Conservation (phyloP, 1,140 invertebrate genomes). For the Arctopsyche grandis region DNA sequence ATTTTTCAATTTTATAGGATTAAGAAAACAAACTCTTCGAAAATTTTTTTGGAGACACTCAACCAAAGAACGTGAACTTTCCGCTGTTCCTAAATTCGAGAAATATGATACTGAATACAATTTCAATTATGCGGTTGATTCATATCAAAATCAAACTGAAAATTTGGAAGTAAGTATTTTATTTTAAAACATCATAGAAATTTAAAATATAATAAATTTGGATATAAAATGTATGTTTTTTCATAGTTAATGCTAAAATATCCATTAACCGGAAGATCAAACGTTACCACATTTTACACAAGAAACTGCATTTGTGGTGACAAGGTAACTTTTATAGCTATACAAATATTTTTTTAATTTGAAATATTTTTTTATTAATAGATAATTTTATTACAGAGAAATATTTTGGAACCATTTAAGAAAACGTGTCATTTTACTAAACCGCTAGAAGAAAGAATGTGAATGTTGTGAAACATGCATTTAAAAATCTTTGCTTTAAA, state of each 20-base stretch:
- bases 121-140: neutral
- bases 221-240: neutral
- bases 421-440: conserved; percentile 31
- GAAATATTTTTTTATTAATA: neutral
- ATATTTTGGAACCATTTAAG: conserved; percentile 25
- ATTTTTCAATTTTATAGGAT: neutral
- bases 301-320: neutral
- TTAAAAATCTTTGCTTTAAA: neutral
- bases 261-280: neutral
- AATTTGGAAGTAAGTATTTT: neutral
- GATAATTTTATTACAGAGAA: conserved; percentile 11
- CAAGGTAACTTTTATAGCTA: neutral
- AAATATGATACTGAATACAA: conserved; percentile 12
- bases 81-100: neutral
- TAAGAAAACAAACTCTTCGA: conserved; percentile 6
- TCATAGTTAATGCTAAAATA: neutral
- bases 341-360: neutral
- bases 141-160: neutral
- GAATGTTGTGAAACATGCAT: neutral
- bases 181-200: neutral
- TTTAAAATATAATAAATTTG: conserved; percentile 2
- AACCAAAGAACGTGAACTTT: neutral
- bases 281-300: conserved; percentile 20
- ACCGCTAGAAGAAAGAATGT: conserved; percentile 26
- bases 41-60: conserved; percentile 7